These are phyloP conservation scores for Contarinia nasturtii DNA, from an alignment of 1,140 invertebrate genomes.

Conservation along the genomic window DNA sequence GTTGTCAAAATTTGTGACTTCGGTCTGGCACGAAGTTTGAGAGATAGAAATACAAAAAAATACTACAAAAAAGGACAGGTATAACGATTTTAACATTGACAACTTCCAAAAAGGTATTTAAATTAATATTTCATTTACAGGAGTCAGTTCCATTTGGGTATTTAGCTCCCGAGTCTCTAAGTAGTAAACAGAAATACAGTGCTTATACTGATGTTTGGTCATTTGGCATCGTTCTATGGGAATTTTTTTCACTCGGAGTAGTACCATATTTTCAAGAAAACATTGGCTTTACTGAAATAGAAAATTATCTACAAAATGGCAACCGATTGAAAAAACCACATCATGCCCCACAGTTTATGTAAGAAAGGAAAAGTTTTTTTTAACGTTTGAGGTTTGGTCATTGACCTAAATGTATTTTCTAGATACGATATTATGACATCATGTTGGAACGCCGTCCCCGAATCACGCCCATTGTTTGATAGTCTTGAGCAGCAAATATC, in stretches of 20 bases:
- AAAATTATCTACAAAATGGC: conserved; percentile 58
- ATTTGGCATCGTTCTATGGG: conserved; percentile 85
- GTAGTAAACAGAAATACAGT: conserved; percentile 59
- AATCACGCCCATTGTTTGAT: conserved; percentile 54
- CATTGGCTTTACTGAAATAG: conserved; percentile 50
- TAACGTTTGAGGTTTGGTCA: no score
- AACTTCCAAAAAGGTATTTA: no score
- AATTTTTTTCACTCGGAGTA: conserved; percentile 75
- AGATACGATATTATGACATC: conserved; percentile 68
- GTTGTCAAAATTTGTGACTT: conserved; percentile 92
- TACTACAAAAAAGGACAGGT: conserved; percentile 78
- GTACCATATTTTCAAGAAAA: conserved; percentile 66
- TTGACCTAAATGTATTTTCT: no score
- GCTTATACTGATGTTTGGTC: conserved; percentile 87
- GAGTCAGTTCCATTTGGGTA: conserved; percentile 59
- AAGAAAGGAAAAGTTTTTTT: conserved; percentile 17
- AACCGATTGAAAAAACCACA: conserved; percentile 72
- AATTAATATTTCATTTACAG: conserved; percentile 16
- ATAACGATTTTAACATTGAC: not conserved
- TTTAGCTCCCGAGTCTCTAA: conserved; percentile 58
- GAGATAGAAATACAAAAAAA: conserved; percentile 72
- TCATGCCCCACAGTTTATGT: conserved; percentile 56
- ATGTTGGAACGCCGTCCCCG: conserved; percentile 68
- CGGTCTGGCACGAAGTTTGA: conserved; percentile 83
- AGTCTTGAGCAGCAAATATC: conserved; percentile 56